A percentile compares a stretch with the other conserved stretches of the same genome.
phyloP scores from a whole-genome alignment of 2,888 invertebrate species.

The Venusia cambrica region DNA sequence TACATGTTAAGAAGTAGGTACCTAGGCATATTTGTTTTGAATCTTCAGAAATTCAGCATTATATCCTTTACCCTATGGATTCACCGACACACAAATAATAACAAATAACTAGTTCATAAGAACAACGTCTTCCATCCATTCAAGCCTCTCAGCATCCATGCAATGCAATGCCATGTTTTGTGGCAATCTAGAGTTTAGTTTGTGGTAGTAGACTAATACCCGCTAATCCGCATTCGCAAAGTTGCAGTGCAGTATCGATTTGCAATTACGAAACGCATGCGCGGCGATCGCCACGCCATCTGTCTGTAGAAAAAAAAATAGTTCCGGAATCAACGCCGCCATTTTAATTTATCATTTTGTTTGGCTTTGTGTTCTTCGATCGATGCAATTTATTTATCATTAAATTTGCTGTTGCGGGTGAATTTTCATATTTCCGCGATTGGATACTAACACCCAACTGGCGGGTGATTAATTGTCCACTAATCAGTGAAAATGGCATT shows the following conservation, averaged over 20 bases:
- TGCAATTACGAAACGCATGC: conserved; percentile 67
- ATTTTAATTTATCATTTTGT: conserved; percentile 82
- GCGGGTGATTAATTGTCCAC: conserved; percentile 36
- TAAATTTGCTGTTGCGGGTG: conserved; percentile 50
- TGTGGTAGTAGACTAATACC: background rate
- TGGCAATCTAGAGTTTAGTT: too few species aligned
- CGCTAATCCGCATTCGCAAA: conserved; percentile 8
- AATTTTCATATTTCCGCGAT: conserved; percentile 43
- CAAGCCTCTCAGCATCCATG: too few species aligned
- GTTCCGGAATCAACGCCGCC: conserved; percentile 65
- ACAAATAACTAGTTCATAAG: too few species aligned
- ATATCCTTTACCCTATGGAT: too few species aligned
- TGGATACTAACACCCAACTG: conserved; percentile 36
- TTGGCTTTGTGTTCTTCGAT: conserved; percentile 74
- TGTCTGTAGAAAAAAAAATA: conserved; percentile 52
- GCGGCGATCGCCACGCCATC: conserved; percentile 58
- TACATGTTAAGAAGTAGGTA: too few species aligned
- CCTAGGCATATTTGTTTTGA: too few species aligned
- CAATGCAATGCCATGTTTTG: too few species aligned
- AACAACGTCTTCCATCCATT: too few species aligned
- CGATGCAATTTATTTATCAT: conserved; percentile 59
- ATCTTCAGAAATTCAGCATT: too few species aligned
- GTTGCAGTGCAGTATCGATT: conserved; percentile 28
- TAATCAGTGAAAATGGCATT: conserved; percentile 44
- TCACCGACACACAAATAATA: too few species aligned